Conservation (phyloP, 2,888 invertebrate genomes). For the Osedax fenrisi region DNA sequence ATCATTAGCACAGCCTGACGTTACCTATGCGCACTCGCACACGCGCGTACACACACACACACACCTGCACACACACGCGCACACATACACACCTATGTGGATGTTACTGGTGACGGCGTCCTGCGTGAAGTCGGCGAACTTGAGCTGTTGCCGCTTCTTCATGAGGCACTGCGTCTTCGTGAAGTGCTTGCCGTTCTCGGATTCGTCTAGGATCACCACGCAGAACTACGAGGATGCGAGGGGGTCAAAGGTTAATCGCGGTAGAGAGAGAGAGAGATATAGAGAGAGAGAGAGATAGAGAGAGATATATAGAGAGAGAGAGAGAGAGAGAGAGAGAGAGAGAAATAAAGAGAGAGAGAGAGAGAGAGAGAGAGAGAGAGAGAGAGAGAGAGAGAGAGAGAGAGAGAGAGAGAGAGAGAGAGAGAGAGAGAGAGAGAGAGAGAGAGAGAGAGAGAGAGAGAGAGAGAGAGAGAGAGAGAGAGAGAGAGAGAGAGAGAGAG, state of each 20-base stretch:
- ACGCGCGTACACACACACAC: background rate
- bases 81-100: background rate
- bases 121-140: too few species aligned
- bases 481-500: constrained; percentile 6
- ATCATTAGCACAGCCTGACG: too few species aligned
- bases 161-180: too few species aligned
- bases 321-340: background rate
- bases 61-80: background rate
- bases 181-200: too few species aligned
- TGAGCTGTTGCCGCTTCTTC: too few species aligned
- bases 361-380: constrained; percentile 11
- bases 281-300: background rate
- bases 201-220: too few species aligned
- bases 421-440: constrained; percentile 11
- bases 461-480: constrained; percentile 11
- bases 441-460: constrained; percentile 9
- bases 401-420: constrained; percentile 11
- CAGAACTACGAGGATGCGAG: too few species aligned
- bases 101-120: too few species aligned
- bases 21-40: too few species aligned
- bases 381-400: constrained; percentile 9
- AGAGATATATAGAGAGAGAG: background rate
- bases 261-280: background rate
- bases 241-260: too few species aligned
- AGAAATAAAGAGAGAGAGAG: background rate